Conservation (phyloP, 2,113 vertebrate species). For the Brachyhypopomus occidentalis region DNA sequence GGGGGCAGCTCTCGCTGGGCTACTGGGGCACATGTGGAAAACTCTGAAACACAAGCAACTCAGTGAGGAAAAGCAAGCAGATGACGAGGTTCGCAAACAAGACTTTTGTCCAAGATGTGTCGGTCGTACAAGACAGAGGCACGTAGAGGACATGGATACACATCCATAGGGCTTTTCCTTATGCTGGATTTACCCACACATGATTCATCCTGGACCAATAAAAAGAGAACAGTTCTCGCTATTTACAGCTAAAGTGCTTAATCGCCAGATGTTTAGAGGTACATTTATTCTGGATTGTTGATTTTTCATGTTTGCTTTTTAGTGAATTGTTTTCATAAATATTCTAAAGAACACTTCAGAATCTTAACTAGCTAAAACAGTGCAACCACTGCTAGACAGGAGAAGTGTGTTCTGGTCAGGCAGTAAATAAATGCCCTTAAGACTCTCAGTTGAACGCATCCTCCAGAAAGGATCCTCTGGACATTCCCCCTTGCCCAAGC, state of each 20-base stretch:
- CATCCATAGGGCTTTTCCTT: neutral
- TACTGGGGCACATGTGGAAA: slow-evolving; percentile 27
- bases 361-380: neutral
- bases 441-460: slow-evolving; percentile 35
- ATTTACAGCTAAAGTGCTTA: neutral
- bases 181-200: neutral
- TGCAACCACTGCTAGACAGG: slow-evolving; percentile 14
- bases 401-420: neutral
- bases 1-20: slow-evolving; percentile 3
- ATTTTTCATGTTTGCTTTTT: slow-evolving; percentile 1
- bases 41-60: slow-evolving; percentile 17
- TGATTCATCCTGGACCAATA: neutral
- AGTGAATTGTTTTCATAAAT: neutral
- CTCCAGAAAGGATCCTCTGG: slow-evolving; percentile 46
- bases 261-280: neutral
- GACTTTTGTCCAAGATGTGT: neutral
- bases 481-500: neutral
- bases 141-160: neutral
- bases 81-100: slow-evolving; percentile 23
- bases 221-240: neutral
- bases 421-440: slow-evolving; percentile 29
- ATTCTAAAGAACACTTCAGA: neutral
- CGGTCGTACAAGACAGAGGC: neutral
- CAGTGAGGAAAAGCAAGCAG: slow-evolving; percentile 28
- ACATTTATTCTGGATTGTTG: neutral